Conservation (phyloP, 1,140 invertebrate species). For the Caligus rogercresseyi region DNA sequence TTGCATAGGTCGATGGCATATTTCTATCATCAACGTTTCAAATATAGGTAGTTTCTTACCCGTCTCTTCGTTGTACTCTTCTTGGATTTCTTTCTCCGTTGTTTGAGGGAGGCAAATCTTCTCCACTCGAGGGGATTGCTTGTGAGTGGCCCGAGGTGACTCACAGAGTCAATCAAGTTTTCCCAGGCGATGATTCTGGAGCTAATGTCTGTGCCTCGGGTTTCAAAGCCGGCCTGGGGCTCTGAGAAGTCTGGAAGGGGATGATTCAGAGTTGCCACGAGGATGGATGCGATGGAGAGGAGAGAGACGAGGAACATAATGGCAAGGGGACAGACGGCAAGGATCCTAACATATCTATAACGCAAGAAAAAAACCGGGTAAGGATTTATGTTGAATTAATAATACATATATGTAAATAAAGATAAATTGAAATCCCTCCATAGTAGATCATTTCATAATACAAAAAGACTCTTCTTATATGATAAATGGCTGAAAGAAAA, state of each 20-base stretch:
- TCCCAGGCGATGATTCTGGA: slow-evolving; percentile 58
- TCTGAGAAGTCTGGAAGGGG: slow-evolving; percentile 26
- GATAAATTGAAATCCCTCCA: too few relatives aligned
- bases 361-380: background rate
- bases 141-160: slow-evolving; percentile 44
- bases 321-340: slow-evolving; percentile 21
- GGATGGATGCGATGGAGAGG: background rate
- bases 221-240: slow-evolving; percentile 55
- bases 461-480: too few relatives aligned
- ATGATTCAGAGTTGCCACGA: background rate
- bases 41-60: too few relatives aligned
- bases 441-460: too few relatives aligned
- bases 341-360: background rate
- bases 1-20: too few relatives aligned
- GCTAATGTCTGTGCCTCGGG: slow-evolving; percentile 59
- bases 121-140: slow-evolving; percentile 49
- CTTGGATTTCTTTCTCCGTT: background rate
- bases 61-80: too few relatives aligned
- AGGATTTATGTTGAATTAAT: too few relatives aligned
- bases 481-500: too few relatives aligned
- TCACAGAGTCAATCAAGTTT: slow-evolving; percentile 55
- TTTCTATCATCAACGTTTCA: too few relatives aligned
- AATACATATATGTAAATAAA: too few relatives aligned
- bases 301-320: slow-evolving; percentile 17
- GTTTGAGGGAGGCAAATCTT: slow-evolving; percentile 25